These are phyloP conservation scores for Huso huso DNA, from an alignment of 2,797 vertebrate species.

Conservation along the genomic window DNA sequence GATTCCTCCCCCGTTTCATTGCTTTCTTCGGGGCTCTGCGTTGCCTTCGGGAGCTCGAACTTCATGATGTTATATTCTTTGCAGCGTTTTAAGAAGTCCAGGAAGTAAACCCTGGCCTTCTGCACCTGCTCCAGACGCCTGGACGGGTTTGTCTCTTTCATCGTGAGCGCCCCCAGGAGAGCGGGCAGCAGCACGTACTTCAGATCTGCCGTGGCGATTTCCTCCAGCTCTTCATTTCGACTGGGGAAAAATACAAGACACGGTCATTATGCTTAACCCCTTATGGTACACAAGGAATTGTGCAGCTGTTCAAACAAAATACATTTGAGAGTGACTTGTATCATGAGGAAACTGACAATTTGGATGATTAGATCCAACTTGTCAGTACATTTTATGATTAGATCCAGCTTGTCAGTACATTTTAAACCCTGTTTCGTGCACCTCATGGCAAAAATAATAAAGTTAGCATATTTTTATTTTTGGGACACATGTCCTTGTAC, in stretches of 20 bases:
- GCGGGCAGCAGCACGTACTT: slow-evolving; percentile 78
- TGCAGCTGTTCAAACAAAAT: too few species aligned
- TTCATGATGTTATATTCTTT: slow-evolving; percentile 59
- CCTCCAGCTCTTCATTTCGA: slow-evolving; percentile 83
- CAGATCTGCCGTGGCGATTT: slow-evolving; percentile 74
- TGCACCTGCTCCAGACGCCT: slow-evolving; percentile 63
- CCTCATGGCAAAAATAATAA: too few species aligned
- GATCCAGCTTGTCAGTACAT: too few species aligned
- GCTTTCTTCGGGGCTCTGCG: slow-evolving; percentile 8
- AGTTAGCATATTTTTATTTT: too few species aligned
- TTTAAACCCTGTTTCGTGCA: too few species aligned
- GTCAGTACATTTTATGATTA: too few species aligned
- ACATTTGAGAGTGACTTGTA: too few species aligned
- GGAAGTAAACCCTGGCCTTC: slow-evolving; percentile 60
- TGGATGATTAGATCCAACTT: too few species aligned
- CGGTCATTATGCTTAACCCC: background rate
- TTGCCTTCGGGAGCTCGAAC: slow-evolving; percentile 54
- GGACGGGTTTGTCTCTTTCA: slow-evolving; percentile 64
- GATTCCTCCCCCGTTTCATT: slow-evolving; percentile 20
- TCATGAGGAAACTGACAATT: too few species aligned
- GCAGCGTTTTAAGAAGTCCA: slow-evolving; percentile 69
- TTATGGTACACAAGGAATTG: background rate
- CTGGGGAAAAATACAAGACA: slow-evolving; percentile 35
- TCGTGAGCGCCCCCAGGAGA: slow-evolving; percentile 65
- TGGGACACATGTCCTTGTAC: too few species aligned